A percentile compares a stretch with the other conserved stretches of the same genome.
phyloP scores from a whole-genome alignment of 2,888 invertebrate species.

The Syrphus vitripennis region DNA sequence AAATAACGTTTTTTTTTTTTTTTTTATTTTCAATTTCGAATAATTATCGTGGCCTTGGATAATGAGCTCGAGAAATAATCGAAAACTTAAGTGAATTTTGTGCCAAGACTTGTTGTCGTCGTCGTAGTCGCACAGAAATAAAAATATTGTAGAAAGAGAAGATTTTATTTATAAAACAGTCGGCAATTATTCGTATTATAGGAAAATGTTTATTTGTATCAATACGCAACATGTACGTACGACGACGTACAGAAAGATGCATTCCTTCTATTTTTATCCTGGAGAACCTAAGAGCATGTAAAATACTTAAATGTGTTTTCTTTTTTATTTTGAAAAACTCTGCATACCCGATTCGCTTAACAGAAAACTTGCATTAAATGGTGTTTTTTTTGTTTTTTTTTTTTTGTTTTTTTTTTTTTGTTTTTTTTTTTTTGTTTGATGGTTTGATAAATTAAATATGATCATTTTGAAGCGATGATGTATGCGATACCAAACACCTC shows the following conservation, averaged over 20 bases:
- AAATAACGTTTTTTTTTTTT: background rate
- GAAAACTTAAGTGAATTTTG: constrained; percentile 28
- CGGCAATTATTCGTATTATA: too few relatives aligned
- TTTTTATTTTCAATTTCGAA: constrained; percentile 12
- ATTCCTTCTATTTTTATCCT: constrained; percentile 52
- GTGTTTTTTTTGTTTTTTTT: background rate
- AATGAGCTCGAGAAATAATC: constrained; percentile 26
- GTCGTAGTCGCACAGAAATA: background rate
- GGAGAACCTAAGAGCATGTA: constrained; percentile 10
- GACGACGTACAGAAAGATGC: background rate
- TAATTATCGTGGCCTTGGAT: constrained; percentile 27
- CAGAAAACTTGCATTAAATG: background rate
- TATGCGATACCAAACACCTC: too few relatives aligned
- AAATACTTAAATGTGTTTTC: constrained; percentile 19
- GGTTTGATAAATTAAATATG: background rate
- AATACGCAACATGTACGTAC: background rate
- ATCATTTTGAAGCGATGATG: background rate
- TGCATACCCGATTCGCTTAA: background rate
- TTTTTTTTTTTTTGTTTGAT: too few relatives aligned
- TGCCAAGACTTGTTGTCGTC: constrained; percentile 29
- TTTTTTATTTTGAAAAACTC: background rate
- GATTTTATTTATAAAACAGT: constrained; percentile 54
- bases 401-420: too few relatives aligned
- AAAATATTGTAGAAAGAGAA: background rate
- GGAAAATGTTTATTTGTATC: constrained; percentile 21